Evolutionary conservation across 2,888 invertebrate genomes (phyloP), one percentile per base, ranked within the genome.

Genomic region (Macaria liturata): DNA sequence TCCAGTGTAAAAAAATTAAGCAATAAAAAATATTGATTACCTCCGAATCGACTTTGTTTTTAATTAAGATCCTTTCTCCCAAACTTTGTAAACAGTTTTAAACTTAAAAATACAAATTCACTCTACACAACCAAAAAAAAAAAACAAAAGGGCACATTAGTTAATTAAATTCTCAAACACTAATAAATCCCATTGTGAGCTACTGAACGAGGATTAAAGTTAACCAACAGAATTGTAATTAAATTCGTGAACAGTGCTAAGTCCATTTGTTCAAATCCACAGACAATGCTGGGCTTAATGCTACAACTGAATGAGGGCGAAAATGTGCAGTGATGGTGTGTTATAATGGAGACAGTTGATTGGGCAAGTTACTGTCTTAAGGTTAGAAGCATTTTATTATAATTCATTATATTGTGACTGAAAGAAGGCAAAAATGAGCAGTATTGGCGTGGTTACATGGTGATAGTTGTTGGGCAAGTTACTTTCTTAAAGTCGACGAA

Each of bases 211-310:
- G 58, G 47, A 50, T 59, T 59, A 59, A 51, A 32, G 32, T 51
- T 45, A 40, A 50, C 47, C 59, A 52, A 59, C 66, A 55, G 62
- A 64, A 66, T 64, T 55, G 63, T 63, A 65, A 67, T 63, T 61
- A 63, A 63, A 67, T 65, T 59, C 63, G 53, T 58, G 62, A 55
- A 63, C 63, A 64, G 60, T 59, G 62, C 61, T 52, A 59, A 67
- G 63, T 61, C 67, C 67, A 65, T 62, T 67, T 65, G 65, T 59
- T 65, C 54, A 40, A 57, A 61, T 62, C 63, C 60, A 34, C 54
- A 59, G 59, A 67, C 67, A 67, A 67, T 67, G 42, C 55, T 30
- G 54, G 59, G 65, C 57, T 67, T 67, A 63, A 52, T 50, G 32
- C 47, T 46, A 52, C 49, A 31, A 42, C 32, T 7, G 43, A 5